Conservation (phyloP, 2,797 vertebrate genomes). For the Meriones psammophilus region DNA sequence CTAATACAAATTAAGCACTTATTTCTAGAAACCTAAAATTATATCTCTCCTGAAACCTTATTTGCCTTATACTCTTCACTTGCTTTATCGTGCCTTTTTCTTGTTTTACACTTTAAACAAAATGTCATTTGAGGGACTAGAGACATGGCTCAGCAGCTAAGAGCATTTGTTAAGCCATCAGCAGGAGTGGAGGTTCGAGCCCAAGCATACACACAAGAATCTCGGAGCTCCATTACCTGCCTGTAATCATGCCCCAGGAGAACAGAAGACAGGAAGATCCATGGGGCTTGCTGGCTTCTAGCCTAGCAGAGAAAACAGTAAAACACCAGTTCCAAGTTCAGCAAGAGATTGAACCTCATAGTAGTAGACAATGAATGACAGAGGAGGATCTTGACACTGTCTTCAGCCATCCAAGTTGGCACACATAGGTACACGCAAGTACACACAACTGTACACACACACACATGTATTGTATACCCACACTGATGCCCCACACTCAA, state of each 20-base stretch:
- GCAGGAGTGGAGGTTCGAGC: background rate
- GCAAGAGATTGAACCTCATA: background rate
- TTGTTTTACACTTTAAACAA: background rate
- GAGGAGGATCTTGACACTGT: background rate
- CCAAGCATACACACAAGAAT: background rate
- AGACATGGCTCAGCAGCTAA: background rate
- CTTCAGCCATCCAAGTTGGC: background rate
- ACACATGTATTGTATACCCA: background rate
- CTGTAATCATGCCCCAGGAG: background rate
- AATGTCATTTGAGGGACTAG: background rate
- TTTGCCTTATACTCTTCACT: constrained; percentile 4
- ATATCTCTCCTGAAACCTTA: background rate
- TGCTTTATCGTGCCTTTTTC: background rate
- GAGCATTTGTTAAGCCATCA: background rate
- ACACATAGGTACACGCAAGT: background rate
- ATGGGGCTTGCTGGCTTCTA: background rate
- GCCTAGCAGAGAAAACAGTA: background rate
- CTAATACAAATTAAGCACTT: background rate
- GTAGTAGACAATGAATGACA: background rate
- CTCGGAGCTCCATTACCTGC: background rate
- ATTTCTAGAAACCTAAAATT: constrained; percentile 13
- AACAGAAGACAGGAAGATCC: background rate
- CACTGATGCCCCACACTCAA: background rate
- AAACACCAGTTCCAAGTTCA: background rate
- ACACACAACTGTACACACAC: fast-evolving